Percentiles rank a stretch among this genome's conserved stretches.
Evolutionary conservation across 2,797 vertebrate genomes (phyloP).

Genomic region (Sylvia borin): DNA sequence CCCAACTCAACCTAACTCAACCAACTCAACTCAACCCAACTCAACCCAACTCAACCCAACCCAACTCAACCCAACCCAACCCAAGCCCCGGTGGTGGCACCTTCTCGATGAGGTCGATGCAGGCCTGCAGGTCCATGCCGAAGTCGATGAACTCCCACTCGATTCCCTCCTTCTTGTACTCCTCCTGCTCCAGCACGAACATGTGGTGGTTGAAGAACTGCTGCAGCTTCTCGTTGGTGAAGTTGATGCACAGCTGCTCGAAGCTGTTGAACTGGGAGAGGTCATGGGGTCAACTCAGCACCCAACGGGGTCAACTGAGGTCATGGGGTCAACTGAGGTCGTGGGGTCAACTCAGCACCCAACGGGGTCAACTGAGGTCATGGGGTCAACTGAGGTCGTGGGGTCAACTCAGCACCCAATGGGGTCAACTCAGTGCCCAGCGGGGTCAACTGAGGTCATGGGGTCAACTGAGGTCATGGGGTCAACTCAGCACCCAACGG

Average conservation of each 20-base stretch:
- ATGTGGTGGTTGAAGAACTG: constrained; percentile 95
- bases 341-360: too few species aligned
- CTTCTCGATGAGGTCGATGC: constrained; percentile 39
- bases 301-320: too few species aligned
- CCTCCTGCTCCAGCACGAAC: constrained; percentile 96
- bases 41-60: too few species aligned
- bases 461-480: too few species aligned
- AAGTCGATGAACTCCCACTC: constrained; percentile 98
- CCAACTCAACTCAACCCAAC: too few species aligned
- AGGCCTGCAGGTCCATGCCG: constrained; percentile 95
- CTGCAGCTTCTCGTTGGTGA: constrained; percentile 82
- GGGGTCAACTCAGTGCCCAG: background rate
- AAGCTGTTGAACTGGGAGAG: constrained; percentile 82
- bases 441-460: background rate
- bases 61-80: too few species aligned
- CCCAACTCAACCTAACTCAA: too few species aligned
- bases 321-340: too few species aligned
- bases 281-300: too few species aligned
- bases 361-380: too few species aligned
- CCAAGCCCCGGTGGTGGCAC: background rate
- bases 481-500: too few species aligned
- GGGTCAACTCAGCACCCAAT: background rate
- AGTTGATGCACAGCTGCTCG: constrained; percentile 89
- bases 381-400: too few species aligned
- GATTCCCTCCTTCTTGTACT: constrained; percentile 97